Conservation (phyloP, 2,888 invertebrate genomes). For the Polia nebulosa region DNA sequence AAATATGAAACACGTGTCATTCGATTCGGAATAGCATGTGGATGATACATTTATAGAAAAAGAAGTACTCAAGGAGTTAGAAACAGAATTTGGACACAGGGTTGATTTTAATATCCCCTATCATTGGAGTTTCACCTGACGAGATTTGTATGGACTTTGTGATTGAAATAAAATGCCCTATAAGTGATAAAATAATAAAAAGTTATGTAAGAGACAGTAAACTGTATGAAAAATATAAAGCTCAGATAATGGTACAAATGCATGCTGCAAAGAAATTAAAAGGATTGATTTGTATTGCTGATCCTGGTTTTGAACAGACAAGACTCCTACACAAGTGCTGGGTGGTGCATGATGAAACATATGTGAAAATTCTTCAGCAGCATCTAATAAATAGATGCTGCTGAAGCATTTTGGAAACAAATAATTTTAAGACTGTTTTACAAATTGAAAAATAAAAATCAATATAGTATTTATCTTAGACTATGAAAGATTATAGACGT, state of each 20-base stretch:
- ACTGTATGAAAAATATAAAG: slow-evolving; percentile 28
- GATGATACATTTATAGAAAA: too few species aligned
- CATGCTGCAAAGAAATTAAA: slow-evolving; percentile 28
- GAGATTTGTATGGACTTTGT: slow-evolving; percentile 20
- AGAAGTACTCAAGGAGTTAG: slow-evolving; percentile 14
- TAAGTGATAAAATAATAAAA: slow-evolving; percentile 24
- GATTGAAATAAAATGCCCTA: slow-evolving; percentile 36
- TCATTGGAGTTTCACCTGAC: slow-evolving; percentile 26
- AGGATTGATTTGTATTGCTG: slow-evolving; percentile 25
- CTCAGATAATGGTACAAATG: slow-evolving; percentile 28
- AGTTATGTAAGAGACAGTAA: slow-evolving; percentile 21
- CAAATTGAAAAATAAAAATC: slow-evolving; percentile 25
- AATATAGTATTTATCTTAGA: background rate
- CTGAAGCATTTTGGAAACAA: slow-evolving; percentile 23
- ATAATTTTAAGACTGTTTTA: slow-evolving; percentile 14
- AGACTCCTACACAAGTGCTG: slow-evolving; percentile 17
- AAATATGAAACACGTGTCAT: too few species aligned
- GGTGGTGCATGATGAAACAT: slow-evolving; percentile 17
- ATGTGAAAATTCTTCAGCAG: slow-evolving; percentile 6
- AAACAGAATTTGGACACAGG: slow-evolving; percentile 22
- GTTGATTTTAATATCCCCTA: slow-evolving; percentile 18
- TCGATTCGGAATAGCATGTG: too few species aligned
- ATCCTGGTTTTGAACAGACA: slow-evolving; percentile 27
- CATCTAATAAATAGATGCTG: too few species aligned
- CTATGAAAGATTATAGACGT: too few species aligned